Evolutionary conservation across 1,140 invertebrate genomes (phyloP), one percentile per base, ranked within the genome.

Genomic region (Drosophila rhopaloa): DNA sequence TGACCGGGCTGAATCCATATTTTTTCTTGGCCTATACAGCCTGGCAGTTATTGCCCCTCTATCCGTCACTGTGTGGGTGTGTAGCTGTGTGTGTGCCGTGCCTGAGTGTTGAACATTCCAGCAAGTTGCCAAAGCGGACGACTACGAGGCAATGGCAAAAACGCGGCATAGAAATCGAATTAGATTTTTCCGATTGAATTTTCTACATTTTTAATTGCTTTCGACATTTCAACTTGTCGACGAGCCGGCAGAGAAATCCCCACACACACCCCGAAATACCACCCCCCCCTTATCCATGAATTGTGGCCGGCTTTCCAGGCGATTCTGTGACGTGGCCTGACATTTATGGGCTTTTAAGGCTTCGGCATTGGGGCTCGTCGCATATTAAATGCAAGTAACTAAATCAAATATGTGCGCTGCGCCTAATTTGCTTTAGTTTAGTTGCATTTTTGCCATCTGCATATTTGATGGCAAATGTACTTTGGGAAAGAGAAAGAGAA

Each of bases 181-280:
- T 89, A 89, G 84, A 89, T 89, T 89, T 89, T 89, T 85, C 85
- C 84, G 84, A 89, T 89, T 89, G 84, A 89, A 84, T 89, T 89
- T 89, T 89, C 84, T 89, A 89, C 84, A 89, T 90, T 89, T 88
- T 89, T 89, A 89, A 89, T 89, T 89, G 84, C 85, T 89, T 89
- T 89, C 84, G 85, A 90, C 85, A 60, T 89, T 89, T 89, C 73
- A 84, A 89, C 80, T 89, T 90, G 82, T 89, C 85, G 84, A 80
- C 60, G 62, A 58, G 61, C 47, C 60, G 32, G 32, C 37, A 48
- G 37, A 38, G 40, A 24, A 13, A n/a, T 35, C 8, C 11, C 19
- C 11, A 7, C 10, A 7, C 10, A 13, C 44, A 46, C 9, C 8
- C 32, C 4, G 2, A 27, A 7, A 1, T 10, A 6, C 13, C 53